phyloP scores from a whole-genome alignment of 2,888 invertebrate genomes.

The Herminia tarsipennalis region DNA sequence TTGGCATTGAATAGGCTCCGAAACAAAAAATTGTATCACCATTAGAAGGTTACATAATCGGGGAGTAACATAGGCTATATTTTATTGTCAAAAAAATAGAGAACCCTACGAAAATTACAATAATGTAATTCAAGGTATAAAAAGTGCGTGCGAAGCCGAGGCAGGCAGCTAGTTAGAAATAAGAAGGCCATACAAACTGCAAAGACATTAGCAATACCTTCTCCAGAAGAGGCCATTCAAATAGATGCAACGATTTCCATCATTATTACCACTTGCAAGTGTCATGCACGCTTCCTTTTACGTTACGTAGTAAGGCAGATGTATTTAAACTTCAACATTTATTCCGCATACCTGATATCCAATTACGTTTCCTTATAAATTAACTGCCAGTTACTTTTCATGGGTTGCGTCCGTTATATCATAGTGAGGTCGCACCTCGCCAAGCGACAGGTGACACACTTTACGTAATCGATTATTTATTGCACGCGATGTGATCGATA shows the following conservation, averaged over 20 bases:
- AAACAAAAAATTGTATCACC: too few relatives aligned
- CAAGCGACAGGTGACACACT: constrained; percentile 57
- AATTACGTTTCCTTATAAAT: constrained; percentile 50
- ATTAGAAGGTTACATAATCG: too few relatives aligned
- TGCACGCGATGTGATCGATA: constrained; percentile 43
- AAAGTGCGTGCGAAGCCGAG: too few relatives aligned
- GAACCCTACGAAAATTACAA: too few relatives aligned
- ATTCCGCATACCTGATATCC: constrained; percentile 30
- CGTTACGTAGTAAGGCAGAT: constrained; percentile 24
- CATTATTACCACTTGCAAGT: not conserved
- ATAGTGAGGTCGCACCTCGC: constrained; percentile 33
- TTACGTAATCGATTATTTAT: constrained; percentile 54
- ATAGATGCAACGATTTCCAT: not conserved
- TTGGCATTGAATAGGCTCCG: too few relatives aligned
- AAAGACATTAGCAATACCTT: too few relatives aligned
- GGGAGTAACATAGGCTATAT: too few relatives aligned
- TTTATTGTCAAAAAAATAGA: too few relatives aligned
- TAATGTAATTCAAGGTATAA: too few relatives aligned
- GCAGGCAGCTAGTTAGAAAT: too few relatives aligned
- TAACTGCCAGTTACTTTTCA: constrained; percentile 43
- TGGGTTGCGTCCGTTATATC: constrained; percentile 45
- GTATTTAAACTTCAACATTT: constrained; percentile 30
- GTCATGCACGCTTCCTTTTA: constrained; percentile 19
- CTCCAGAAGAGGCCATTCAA: too few relatives aligned
- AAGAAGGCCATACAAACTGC: too few relatives aligned